A percentile compares a stretch with the other conserved stretches of the same genome.
These are phyloP conservation scores for Phyllotreta cruciferae DNA, from an alignment of 2,888 invertebrate species.

Conservation along the genomic window DNA sequence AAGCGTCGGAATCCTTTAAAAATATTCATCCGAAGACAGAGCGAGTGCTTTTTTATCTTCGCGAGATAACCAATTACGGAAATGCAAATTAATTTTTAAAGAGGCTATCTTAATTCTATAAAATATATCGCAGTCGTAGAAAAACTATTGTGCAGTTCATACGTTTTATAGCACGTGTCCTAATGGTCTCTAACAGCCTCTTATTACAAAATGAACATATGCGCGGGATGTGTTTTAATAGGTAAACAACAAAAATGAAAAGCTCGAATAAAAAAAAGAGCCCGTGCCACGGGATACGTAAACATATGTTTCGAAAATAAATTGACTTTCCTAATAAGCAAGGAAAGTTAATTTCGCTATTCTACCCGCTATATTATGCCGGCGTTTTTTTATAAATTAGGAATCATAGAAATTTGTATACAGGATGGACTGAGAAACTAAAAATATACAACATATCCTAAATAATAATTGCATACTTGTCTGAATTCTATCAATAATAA, in stretches of 20 bases:
- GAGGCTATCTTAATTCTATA: too few species aligned
- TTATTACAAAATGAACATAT: constrained; percentile 15
- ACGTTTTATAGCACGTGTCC: constrained; percentile 11
- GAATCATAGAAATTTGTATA: constrained; percentile 19
- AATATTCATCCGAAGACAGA: background rate
- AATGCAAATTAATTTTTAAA: too few species aligned
- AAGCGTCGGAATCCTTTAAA: constrained; percentile 22
- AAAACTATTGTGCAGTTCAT: background rate
- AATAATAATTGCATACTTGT: too few species aligned
- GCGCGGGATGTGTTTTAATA: constrained; percentile 24
- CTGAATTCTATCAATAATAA: too few species aligned
- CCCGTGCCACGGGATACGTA: constrained; percentile 37
- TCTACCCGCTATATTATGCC: constrained; percentile 35
- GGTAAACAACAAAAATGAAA: constrained; percentile 24
- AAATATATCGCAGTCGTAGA: background rate
- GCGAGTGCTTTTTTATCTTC: too few species aligned
- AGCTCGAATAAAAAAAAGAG: constrained; percentile 18
- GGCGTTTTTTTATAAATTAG: constrained; percentile 36
- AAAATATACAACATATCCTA: background rate
- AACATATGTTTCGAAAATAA: constrained; percentile 45
- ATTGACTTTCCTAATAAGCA: constrained; percentile 47
- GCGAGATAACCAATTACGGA: too few species aligned
- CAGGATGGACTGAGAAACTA: background rate
- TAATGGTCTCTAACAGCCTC: constrained; percentile 1
- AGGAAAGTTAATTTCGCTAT: constrained; percentile 46